Evolutionary conservation across 2,888 invertebrate genomes (phyloP).

Genomic region (Cerceris rybyensis): DNA sequence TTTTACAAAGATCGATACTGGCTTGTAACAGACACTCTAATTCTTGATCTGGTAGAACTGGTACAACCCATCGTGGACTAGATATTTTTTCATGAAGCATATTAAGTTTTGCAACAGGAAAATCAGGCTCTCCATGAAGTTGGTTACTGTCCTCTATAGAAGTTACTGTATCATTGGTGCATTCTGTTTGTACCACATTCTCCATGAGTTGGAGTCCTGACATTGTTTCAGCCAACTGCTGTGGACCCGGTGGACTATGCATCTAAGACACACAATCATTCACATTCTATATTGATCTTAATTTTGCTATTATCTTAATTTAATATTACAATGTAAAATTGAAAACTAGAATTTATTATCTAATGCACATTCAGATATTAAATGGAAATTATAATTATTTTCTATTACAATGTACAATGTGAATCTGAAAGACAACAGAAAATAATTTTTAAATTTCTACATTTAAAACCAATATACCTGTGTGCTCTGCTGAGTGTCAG

Average conservation of each 20-base stretch:
- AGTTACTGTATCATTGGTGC: slow-evolving; percentile 72
- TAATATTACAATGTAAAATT: too few species aligned
- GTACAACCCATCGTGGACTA: slow-evolving; percentile 97
- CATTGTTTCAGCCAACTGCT: slow-evolving; percentile 78
- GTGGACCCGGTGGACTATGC: slow-evolving; percentile 79
- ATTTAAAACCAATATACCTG: slow-evolving; percentile 68
- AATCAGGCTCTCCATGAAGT: slow-evolving; percentile 85
- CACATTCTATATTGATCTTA: too few species aligned
- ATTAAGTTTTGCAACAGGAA: slow-evolving; percentile 93
- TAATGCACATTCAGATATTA: too few species aligned
- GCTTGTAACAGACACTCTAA: slow-evolving; percentile 95
- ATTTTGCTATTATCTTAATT: too few species aligned
- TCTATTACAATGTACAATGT: not conserved
- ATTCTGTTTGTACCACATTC: slow-evolving; percentile 76
- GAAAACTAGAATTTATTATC: too few species aligned
- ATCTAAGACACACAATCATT: slow-evolving; percentile 66
- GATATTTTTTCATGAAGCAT: slow-evolving; percentile 98
- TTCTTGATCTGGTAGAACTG: slow-evolving; percentile 97
- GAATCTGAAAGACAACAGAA: not conserved
- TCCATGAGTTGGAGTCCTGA: slow-evolving; percentile 78
- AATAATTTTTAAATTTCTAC: not conserved
- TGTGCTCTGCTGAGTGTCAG: slow-evolving; percentile 82
- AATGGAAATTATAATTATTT: not conserved
- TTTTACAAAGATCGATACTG: slow-evolving; percentile 92
- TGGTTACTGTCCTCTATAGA: slow-evolving; percentile 74